Evolutionary conservation across 2,888 invertebrate genomes (phyloP).

Genomic region (Catocala fraxini): DNA sequence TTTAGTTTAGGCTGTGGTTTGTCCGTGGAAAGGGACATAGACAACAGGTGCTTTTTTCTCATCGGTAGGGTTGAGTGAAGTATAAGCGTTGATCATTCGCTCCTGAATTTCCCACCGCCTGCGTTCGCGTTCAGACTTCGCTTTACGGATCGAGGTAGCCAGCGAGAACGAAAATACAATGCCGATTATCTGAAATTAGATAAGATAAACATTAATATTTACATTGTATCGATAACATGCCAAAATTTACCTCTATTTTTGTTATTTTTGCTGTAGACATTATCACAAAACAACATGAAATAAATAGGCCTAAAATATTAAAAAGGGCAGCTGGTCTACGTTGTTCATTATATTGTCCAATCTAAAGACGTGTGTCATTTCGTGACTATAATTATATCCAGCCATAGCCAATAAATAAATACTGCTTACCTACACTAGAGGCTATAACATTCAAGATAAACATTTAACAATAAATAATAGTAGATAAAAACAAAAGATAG

Average conservation of each 20-base stretch:
- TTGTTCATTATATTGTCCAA: too few relatives aligned
- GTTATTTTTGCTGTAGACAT: not conserved
- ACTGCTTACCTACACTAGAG: too few relatives aligned
- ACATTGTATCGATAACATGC: not conserved
- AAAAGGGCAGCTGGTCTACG: too few relatives aligned
- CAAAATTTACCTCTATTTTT: not conserved
- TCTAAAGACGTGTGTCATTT: too few relatives aligned
- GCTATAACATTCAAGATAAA: too few relatives aligned
- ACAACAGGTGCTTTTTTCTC: constrained; percentile 77
- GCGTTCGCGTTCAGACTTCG: constrained; percentile 91
- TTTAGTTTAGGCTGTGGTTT: constrained; percentile 66
- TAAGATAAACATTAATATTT: constrained; percentile 26
- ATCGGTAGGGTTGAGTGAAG: constrained; percentile 74
- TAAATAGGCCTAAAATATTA: not conserved
- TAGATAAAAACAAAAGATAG: too few relatives aligned
- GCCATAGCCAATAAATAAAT: too few relatives aligned
- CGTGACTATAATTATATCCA: too few relatives aligned
- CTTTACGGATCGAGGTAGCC: constrained; percentile 93
- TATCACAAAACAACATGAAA: not conserved
- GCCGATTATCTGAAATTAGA: constrained; percentile 91
- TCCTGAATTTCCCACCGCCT: constrained; percentile 91
- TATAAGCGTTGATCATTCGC: constrained; percentile 85
- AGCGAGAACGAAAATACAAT: constrained; percentile 96
- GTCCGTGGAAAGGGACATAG: constrained; percentile 85
- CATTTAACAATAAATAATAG: too few relatives aligned